Conservation (phyloP, 1,140 invertebrate genomes). For the Grapholita molesta region DNA sequence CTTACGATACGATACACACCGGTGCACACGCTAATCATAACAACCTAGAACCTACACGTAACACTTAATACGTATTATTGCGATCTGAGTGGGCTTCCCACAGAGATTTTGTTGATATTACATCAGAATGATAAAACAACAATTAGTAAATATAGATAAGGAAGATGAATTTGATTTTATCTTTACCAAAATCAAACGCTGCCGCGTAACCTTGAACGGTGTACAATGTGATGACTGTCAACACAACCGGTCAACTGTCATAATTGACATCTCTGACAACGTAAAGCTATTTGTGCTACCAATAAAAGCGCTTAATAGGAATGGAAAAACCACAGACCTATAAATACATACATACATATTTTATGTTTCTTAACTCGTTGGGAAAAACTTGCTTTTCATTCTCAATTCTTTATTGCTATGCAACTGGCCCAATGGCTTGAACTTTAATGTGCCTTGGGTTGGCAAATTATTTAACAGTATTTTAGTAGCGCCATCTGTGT, state of each 20-base stretch:
- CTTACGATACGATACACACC: not conserved
- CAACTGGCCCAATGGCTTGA: no score
- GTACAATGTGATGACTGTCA: not conserved
- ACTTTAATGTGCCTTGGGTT: no score
- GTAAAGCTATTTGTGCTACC: not conserved
- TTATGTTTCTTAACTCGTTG: no score
- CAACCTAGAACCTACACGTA: not conserved
- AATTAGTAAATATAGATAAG: conserved; percentile 8
- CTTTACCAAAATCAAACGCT: conserved; percentile 12
- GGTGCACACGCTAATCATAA: conserved; percentile 1
- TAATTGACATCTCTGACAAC: not conserved
- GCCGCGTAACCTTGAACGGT: conserved; percentile 7
- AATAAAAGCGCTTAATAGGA: not conserved
- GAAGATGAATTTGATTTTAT: not conserved
- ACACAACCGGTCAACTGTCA: not conserved
- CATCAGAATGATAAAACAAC: conserved; percentile 6
- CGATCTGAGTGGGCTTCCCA: not conserved
- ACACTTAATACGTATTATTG: not conserved
- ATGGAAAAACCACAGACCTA: no score
- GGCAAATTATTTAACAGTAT: no score
- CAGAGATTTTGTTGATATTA: not conserved
- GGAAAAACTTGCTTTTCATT: no score
- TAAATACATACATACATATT: no score
- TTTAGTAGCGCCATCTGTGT: no score
- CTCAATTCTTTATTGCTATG: no score